Percentiles rank a stretch among this genome's conserved stretches.
phyloP scores from a whole-genome alignment of 2,113 vertebrate species.

The Rhinopithecus roxellana region DNA sequence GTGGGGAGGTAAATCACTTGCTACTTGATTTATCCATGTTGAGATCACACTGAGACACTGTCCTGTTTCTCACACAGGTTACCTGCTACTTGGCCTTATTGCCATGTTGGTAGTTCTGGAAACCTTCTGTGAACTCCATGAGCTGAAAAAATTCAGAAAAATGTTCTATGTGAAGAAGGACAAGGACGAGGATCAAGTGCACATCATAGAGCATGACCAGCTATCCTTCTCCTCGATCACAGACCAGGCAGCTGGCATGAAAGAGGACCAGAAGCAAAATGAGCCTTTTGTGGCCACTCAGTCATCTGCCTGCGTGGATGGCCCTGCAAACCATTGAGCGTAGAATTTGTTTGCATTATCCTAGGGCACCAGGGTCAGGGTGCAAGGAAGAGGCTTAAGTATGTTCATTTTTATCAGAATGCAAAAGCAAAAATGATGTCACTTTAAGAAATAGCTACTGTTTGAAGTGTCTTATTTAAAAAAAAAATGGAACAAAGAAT shows the following conservation, averaged over 20 bases:
- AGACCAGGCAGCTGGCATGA: constrained; percentile 83
- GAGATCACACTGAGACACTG: neutral
- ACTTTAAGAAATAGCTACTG: constrained; percentile 66
- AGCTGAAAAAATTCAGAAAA: constrained; percentile 95
- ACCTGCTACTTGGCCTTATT: constrained; percentile 93
- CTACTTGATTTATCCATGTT: neutral
- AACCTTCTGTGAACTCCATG: constrained; percentile 97
- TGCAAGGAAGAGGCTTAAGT: constrained; percentile 56
- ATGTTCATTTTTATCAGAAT: constrained; percentile 53
- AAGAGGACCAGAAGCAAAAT: constrained; percentile 87
- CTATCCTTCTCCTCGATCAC: constrained; percentile 93
- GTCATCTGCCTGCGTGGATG: constrained; percentile 81
- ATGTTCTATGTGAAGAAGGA: constrained; percentile 98
- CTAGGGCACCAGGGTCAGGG: constrained; percentile 62
- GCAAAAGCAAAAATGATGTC: constrained; percentile 70
- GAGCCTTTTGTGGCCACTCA: constrained; percentile 87
- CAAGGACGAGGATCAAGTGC: constrained; percentile 91
- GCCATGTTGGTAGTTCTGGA: constrained; percentile 97
- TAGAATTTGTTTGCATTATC: neutral
- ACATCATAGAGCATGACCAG: constrained; percentile 95
- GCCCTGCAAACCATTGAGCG: constrained; percentile 87
- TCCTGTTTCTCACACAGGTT: constrained; percentile 83
- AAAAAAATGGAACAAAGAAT: neutral
- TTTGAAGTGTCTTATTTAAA: constrained; percentile 50
- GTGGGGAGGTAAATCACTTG: neutral